Evolutionary conservation across 1,140 invertebrate genomes (phyloP).

Genomic region (Orchesella cincta): DNA sequence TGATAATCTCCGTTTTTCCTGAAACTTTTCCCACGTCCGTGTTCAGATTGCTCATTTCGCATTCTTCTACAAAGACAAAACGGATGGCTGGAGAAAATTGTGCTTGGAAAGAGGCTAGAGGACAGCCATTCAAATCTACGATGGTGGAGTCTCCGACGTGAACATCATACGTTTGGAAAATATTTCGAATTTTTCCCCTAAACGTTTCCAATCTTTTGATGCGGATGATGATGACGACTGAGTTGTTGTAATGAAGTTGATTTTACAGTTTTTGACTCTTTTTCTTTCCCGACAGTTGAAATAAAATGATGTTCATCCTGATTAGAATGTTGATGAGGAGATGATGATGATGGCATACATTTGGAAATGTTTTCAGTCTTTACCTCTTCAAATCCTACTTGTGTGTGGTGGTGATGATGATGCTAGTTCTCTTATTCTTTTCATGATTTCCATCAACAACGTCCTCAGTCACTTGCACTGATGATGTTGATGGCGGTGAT

Average conservation of each 20-base stretch:
- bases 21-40: slow-evolving; percentile 13
- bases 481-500: background rate
- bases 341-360: slow-evolving; percentile 10
- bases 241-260: too few species aligned
- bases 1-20: slow-evolving; percentile 18
- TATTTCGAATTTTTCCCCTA: slow-evolving; percentile 22
- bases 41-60: background rate
- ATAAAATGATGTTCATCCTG: too few species aligned
- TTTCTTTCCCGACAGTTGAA: too few species aligned
- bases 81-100: background rate
- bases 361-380: background rate
- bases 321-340: background rate
- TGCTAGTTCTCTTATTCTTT: background rate
- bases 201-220: slow-evolving; percentile 30
- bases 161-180: slow-evolving; percentile 30
- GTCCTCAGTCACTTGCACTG: slow-evolving; percentile 1
- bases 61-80: slow-evolving; percentile 27
- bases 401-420: too few species aligned
- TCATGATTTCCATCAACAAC: background rate
- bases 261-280: too few species aligned
- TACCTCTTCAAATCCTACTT: background rate
- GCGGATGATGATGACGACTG: too few species aligned
- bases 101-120: background rate
- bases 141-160: background rate
- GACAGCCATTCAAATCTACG: slow-evolving; percentile 24